phyloP scores from a whole-genome alignment of 2,113 vertebrate species.

The Serilophus lunatus region DNA sequence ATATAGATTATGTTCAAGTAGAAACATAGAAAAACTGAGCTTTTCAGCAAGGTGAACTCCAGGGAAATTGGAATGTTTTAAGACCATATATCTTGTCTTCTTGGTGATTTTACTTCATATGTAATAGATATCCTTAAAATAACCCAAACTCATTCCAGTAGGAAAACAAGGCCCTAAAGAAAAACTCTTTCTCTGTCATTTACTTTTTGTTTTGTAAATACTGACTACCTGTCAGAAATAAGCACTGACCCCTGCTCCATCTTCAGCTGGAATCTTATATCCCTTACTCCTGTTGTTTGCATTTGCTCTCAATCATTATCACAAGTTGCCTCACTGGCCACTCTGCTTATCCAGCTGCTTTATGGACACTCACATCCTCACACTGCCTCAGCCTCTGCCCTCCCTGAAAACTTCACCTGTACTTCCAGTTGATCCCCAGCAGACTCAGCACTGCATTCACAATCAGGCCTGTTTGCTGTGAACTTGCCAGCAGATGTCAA shows the following conservation, averaged over 20 bases:
- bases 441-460: background rate
- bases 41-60: background rate
- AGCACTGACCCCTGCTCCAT: too few species aligned
- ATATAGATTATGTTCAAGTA: background rate
- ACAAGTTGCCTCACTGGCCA: background rate
- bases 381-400: background rate
- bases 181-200: background rate
- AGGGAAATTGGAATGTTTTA: background rate
- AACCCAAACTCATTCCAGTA: background rate
- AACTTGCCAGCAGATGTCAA: background rate
- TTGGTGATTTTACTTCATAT: background rate
- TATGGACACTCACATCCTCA: background rate
- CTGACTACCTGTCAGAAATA: too few species aligned
- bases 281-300: background rate
- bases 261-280: background rate
- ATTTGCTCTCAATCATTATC: background rate
- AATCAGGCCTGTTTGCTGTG: background rate
- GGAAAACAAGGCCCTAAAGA: background rate
- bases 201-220: too few species aligned
- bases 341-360: background rate
- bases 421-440: background rate
- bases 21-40: background rate
- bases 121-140: background rate
- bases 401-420: background rate
- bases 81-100: background rate